These are phyloP conservation scores for Myopa tessellatipennis DNA, from an alignment of 2,888 invertebrate genomes.

Conservation along the genomic window DNA sequence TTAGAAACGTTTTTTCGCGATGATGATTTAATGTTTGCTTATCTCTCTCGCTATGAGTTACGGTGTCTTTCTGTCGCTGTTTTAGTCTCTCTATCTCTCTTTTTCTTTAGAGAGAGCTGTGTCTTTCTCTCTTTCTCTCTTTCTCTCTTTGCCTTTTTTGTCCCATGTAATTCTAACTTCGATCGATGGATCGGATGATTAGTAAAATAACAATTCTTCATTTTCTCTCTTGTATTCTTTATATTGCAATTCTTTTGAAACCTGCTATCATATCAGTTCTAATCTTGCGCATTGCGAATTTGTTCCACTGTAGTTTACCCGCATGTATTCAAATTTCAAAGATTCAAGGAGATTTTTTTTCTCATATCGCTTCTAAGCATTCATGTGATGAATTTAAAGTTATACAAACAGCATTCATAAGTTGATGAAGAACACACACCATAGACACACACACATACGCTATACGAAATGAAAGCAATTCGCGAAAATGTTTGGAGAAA, in stretches of 20 bases:
- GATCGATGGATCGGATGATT: too few relatives aligned
- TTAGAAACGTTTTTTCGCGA: background rate
- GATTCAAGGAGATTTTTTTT: conserved; percentile 13
- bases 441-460: background rate
- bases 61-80: too few relatives aligned
- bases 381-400: conserved; percentile 29
- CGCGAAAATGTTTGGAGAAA: background rate
- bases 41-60: too few relatives aligned
- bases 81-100: too few relatives aligned
- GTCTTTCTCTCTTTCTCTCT: too few relatives aligned
- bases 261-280: too few relatives aligned
- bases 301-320: conserved; percentile 14
- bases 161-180: background rate
- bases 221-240: too few relatives aligned
- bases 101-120: too few relatives aligned
- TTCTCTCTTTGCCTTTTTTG: background rate
- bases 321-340: background rate
- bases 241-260: too few relatives aligned
- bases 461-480: background rate
- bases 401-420: background rate
- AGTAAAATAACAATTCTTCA: too few relatives aligned
- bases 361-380: background rate
- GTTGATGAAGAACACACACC: background rate
- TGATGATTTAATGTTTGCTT: too few relatives aligned
- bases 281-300: background rate